Evolutionary conservation across 2,888 invertebrate genomes (phyloP).

Genomic region (Caradrina clavipalpis): DNA sequence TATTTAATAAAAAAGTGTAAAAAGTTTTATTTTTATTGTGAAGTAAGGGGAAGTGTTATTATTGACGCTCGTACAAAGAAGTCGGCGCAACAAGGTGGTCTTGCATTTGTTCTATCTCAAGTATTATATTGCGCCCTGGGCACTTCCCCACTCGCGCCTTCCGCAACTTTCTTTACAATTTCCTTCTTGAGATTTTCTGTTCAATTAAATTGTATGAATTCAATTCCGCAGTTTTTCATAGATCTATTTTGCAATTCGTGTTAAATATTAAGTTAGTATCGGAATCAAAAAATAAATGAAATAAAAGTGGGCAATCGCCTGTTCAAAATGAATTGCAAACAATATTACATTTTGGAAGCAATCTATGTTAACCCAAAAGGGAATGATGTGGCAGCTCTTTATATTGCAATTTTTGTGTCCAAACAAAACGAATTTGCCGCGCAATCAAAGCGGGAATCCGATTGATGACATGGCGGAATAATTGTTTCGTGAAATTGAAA

Average conservation of each 20-base stretch:
- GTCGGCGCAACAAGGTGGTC: conserved; percentile 79
- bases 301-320: conserved; percentile 87
- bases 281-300: conserved; percentile 81
- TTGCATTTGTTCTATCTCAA: conserved; percentile 82
- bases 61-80: conserved; percentile 78
- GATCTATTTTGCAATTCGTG: conserved; percentile 75
- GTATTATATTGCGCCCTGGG: conserved; percentile 83
- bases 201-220: conserved; percentile 85
- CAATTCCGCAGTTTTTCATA: conserved; percentile 79
- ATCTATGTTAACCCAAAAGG: conserved; percentile 90
- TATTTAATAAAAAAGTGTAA: conserved; percentile 52
- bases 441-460: conserved; percentile 91
- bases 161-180: conserved; percentile 83
- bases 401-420: conserved; percentile 91
- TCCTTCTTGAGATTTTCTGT: conserved; percentile 81
- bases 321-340: conserved; percentile 90
- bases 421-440: conserved; percentile 91
- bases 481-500: conserved; percentile 91
- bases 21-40: conserved; percentile 66
- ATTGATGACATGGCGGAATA: conserved; percentile 91
- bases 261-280: conserved; percentile 83
- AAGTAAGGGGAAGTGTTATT: conserved; percentile 77
- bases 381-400: conserved; percentile 91
- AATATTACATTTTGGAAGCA: conserved; percentile 90
- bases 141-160: conserved; percentile 79